These are phyloP conservation scores for Campoletis sonorensis DNA, from an alignment of 1,140 invertebrate species.

Conservation along the genomic window DNA sequence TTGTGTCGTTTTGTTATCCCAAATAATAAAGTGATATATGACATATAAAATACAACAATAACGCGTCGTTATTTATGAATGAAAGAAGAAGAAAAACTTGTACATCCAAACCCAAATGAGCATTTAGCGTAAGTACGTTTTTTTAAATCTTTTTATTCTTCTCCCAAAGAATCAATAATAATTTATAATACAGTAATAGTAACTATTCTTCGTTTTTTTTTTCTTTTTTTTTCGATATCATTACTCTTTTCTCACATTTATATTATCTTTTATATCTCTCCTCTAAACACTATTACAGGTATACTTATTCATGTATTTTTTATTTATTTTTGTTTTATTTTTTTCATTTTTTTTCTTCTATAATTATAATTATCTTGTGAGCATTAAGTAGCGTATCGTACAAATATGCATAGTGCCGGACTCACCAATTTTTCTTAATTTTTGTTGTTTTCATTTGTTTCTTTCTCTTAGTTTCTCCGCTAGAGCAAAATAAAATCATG, in stretches of 20 bases:
- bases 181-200: constrained; percentile 75
- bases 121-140: constrained; percentile 51
- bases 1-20: constrained; percentile 35
- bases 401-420: constrained; percentile 63
- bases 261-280: constrained; percentile 70
- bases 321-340: too few species aligned
- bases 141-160: constrained; percentile 72
- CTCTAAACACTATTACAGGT: constrained; percentile 68
- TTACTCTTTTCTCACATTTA: constrained; percentile 69
- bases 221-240: constrained; percentile 61
- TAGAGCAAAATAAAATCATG: constrained; percentile 48
- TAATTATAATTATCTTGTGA: constrained; percentile 65
- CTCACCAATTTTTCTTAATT: constrained; percentile 41
- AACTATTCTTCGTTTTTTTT: constrained; percentile 68
- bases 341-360: constrained; percentile 58
- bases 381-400: constrained; percentile 72
- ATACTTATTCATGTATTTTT: constrained; percentile 62
- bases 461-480: constrained; percentile 34
- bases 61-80: not conserved
- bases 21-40: constrained; percentile 32
- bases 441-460: too few species aligned
- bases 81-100: not conserved
- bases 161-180: constrained; percentile 73
- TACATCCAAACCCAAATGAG: constrained; percentile 45
- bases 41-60: constrained; percentile 27